phyloP scores from a whole-genome alignment of 1,140 invertebrate genomes.

The Atta colombica region DNA sequence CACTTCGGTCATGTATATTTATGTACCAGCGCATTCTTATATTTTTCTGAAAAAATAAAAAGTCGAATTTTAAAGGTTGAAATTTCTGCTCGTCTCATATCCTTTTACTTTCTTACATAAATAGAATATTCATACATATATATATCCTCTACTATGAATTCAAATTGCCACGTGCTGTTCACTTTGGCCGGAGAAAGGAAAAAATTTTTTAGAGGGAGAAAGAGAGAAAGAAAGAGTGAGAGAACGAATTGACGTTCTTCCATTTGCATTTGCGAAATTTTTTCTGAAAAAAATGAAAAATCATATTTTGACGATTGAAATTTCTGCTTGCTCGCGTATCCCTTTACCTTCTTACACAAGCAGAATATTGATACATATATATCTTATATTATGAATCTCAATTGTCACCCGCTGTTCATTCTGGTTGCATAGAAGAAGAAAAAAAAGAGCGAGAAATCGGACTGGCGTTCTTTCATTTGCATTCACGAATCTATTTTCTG shows the following conservation, averaged over 20 bases:
- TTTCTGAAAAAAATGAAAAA: not conserved
- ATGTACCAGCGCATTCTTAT: too few relatives aligned
- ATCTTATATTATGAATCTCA: conserved; percentile 33
- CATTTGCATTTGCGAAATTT: conserved; percentile 67
- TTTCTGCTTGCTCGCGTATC: conserved; percentile 11
- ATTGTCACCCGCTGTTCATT: conserved; percentile 54
- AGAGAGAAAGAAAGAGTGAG: not conserved
- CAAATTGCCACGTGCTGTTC: too few relatives aligned
- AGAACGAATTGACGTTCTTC: not conserved
- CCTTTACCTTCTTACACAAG: not conserved
- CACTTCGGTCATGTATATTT: conserved; percentile 41
- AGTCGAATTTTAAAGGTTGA: too few relatives aligned
- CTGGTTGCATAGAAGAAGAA: not conserved
- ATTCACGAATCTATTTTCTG: too few relatives aligned
- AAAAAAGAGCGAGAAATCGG: not conserved
- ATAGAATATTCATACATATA: too few relatives aligned
- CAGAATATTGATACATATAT: not conserved
- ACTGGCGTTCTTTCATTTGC: conserved; percentile 50
- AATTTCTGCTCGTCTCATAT: too few relatives aligned
- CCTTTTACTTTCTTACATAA: too few relatives aligned
- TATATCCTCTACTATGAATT: too few relatives aligned
- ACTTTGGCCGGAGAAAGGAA: too few relatives aligned
- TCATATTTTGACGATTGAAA: not conserved
- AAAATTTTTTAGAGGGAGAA: not conserved
- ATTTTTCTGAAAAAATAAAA: too few relatives aligned